Evolutionary conservation across 2,888 invertebrate genomes (phyloP).

Genomic region (Galeopsomyia nigrocyanea): DNA sequence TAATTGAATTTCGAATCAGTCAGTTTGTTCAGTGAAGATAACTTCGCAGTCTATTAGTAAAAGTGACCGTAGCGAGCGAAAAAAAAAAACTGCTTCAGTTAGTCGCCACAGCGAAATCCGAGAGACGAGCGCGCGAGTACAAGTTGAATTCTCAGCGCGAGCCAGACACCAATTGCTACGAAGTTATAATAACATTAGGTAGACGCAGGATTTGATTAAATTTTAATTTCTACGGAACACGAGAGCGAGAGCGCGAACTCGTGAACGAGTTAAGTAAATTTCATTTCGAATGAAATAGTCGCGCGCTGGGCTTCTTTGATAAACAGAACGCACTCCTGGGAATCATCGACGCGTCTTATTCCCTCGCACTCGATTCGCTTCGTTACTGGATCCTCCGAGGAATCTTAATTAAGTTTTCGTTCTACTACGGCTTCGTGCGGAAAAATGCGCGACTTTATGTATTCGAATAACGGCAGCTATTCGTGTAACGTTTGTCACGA

Average conservation of each 20-base stretch:
- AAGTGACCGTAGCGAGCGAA: no score
- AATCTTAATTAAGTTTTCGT: slow-evolving; percentile 32
- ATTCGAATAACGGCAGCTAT: no score
- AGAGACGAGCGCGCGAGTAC: no score
- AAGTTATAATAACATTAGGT: slow-evolving; percentile 48
- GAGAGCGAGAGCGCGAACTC: slow-evolving; percentile 45
- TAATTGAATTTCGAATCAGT: no score
- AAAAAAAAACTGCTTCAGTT: no score
- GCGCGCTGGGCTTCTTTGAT: slow-evolving; percentile 50
- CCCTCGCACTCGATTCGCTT: slow-evolving; percentile 27
- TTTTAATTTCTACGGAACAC: slow-evolving; percentile 54
- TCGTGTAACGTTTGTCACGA: no score
- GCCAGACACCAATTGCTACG: slow-evolving; percentile 33
- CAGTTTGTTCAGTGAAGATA: no score
- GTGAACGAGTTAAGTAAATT: slow-evolving; percentile 58
- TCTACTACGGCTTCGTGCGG: slow-evolving; percentile 1
- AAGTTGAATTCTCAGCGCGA: neutral
- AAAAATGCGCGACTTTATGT: neutral
- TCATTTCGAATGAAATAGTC: slow-evolving; percentile 50
- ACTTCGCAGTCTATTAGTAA: no score
- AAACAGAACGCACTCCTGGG: slow-evolving; percentile 55
- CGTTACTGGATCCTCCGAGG: slow-evolving; percentile 19
- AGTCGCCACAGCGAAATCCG: no score
- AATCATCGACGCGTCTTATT: slow-evolving; percentile 47
- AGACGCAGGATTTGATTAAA: slow-evolving; percentile 58